Base-by-base conservation (phyloP, 1,140 invertebrate genomes). In the Zophobas atratus region DNA sequence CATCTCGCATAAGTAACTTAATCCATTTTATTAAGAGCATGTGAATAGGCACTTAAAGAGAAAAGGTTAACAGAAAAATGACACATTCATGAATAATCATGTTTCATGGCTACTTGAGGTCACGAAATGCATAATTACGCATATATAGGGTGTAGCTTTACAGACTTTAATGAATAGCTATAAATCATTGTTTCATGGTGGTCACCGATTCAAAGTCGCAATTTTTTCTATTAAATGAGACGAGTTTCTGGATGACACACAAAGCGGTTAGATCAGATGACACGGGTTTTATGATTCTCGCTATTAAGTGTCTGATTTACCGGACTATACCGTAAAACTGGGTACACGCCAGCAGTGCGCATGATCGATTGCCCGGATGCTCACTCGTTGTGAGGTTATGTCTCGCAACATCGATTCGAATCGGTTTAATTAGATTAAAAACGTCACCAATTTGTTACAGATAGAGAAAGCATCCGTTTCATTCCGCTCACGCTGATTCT, bases 381-480 rank as follows among this genome's bases (percentile, higher is more conserved):
- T 20, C 4, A 20, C 20, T 51, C 49, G 49, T 4, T 46, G 3
- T 51, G 49, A 51, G 49, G 49, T 51, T 51, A 20, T 51, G 43
- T 34, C 60, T 60, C 56, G 20, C n/a, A 8, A 36, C 60, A 32
- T 35, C 35, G 35, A 67, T 67, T 67, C 60, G 43, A 67, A 43
- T 67, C 60, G 38, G 33, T 67, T 67, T 67, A 67, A 67, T 67
- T 67, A 67, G 60, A 67, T 67, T 67, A 46, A 67, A 67, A 67
- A 67, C 60, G 60, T 67, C 60, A 35, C 33, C 32, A 33, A 67
- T 67, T 67, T 2, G 60, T 67, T 39, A 67, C 60, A 34, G 6
- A 67, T 39, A n/a, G 34, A 8, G 34, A 67, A 67, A 46, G 60
- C 38, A 2, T 34, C 2, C 43, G 60, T 36, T 67, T 67, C 43